Evolutionary conservation across 2,797 vertebrate genomes (phyloP).

Genomic region (Tadarida brasiliensis): DNA sequence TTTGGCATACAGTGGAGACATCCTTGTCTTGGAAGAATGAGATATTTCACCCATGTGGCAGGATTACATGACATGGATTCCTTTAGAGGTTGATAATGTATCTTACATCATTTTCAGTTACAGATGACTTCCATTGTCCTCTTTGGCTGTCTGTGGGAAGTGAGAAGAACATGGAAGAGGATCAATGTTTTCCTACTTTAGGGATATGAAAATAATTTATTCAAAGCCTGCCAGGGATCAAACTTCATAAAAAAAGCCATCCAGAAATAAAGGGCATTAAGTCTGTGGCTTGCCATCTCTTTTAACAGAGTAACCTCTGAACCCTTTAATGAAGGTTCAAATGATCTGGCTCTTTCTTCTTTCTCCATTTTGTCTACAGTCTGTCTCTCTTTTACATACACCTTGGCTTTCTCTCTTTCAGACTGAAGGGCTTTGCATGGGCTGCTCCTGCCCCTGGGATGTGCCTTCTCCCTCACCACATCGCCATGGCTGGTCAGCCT

Average conservation of each 20-base stretch:
- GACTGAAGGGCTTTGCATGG: neutral
- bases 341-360: neutral
- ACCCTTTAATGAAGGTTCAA: neutral
- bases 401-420: neutral
- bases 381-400: neutral
- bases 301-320: neutral
- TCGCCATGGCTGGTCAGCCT: neutral
- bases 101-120: conserved; percentile 39
- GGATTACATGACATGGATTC: neutral
- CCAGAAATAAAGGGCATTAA: neutral
- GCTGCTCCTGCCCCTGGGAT: neutral
- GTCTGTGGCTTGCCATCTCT: neutral
- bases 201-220: conserved; percentile 20
- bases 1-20: neutral
- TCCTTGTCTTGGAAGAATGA: conserved; percentile 10
- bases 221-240: conserved; percentile 1
- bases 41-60: neutral
- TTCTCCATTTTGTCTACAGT: neutral
- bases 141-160: conserved; percentile 17
- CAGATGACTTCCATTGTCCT: conserved; percentile 15
- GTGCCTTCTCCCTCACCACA: neutral
- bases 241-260: conserved; percentile 33
- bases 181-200: conserved; percentile 10
- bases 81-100: neutral
- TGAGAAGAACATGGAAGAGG: neutral